Base-by-base conservation (phyloP, 2,113 vertebrate genomes). In the Copsychus sechellarum region DNA sequence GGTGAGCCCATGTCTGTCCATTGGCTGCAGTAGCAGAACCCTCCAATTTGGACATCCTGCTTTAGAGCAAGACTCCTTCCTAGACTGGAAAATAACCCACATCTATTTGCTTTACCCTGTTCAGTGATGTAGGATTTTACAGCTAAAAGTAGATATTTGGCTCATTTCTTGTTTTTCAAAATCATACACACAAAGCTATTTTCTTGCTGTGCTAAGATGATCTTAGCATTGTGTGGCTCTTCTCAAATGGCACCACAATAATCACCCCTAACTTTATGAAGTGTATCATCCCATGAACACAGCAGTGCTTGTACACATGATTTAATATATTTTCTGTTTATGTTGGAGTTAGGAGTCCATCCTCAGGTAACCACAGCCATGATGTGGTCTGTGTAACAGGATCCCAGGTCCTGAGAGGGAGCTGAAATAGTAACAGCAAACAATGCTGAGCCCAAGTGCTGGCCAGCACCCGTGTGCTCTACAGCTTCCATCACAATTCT, bases 401-500 rank as follows among this genome's bases (percentile, higher is more conserved):
- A 86, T 83, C 77, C 71, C 33, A 66, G 38, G 8, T 33, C 15
- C 53, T 53, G 60, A 25, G 47, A 71, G 58, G 40, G 43, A 70
- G 66, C 71, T 69, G 73, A 42, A 92, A 87, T 38, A 72, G 80
- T 17, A 71, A 78, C 42, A 93, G 69, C 86, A 77, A 84, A 61
- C 77, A 78, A 12, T 66, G 72, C 23, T 81, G 84, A 51, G 17
- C 47, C n/a, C 43, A 36, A 33, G 66, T 61, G 14, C 57, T 81
- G 40, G 76, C 62, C 67, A 79, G 14, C 87, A 72, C 50, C 76
- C 88, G 0, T 17, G 33, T 64, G 64, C 56, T 42, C 8, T 14
- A 2, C n/a, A 29, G 45, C 45, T 76, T 45, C 23, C 0, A 0
- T 26, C 78, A 70, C 31, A 38, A 21, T 13, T 61, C 11, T 72